Evolutionary conservation across 1,140 invertebrate species (phyloP).

Genomic region (Bradysia coprophila): DNA sequence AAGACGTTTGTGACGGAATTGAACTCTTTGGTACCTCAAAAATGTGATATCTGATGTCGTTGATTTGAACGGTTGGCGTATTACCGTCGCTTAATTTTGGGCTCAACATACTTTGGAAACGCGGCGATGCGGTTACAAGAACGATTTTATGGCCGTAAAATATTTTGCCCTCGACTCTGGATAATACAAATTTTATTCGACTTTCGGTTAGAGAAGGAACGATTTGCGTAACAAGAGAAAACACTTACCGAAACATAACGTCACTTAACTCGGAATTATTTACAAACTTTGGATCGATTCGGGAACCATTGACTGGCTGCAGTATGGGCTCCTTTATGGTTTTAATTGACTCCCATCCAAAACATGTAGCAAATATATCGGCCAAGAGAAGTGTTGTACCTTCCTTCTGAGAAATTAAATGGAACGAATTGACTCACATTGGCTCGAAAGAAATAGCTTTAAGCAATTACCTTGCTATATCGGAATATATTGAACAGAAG

Average conservation of each 20-base stretch:
- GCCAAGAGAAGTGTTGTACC: conserved; percentile 69
- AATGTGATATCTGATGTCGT: conserved; percentile 81
- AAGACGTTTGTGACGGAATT: not conserved
- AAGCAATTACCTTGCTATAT: conserved; percentile 54
- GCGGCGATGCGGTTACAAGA: conserved; percentile 69
- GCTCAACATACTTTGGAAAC: conserved; percentile 72
- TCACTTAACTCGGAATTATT: conserved; percentile 83
- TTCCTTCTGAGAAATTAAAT: conserved; percentile 46
- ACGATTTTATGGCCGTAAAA: conserved; percentile 92
- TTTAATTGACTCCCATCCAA: conserved; percentile 69
- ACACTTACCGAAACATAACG: conserved; percentile 52
- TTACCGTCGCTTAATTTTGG: conserved; percentile 52
- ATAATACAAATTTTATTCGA: conserved; percentile 7
- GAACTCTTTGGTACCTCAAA: conserved; percentile 44
- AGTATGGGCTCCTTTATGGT: conserved; percentile 51
- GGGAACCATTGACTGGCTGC: conserved; percentile 40
- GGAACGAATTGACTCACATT: not conserved
- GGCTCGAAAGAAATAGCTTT: not conserved
- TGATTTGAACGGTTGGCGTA: conserved; percentile 76
- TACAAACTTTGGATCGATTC: conserved; percentile 79
- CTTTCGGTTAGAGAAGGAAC: not conserved
- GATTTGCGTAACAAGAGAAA: not conserved
- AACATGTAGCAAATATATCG: conserved; percentile 78
- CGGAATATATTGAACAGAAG: conserved; percentile 78
- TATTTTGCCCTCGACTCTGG: conserved; percentile 67